phyloP scores from a whole-genome alignment of 1,140 invertebrate genomes.

The Oscheius sp. region DNA sequence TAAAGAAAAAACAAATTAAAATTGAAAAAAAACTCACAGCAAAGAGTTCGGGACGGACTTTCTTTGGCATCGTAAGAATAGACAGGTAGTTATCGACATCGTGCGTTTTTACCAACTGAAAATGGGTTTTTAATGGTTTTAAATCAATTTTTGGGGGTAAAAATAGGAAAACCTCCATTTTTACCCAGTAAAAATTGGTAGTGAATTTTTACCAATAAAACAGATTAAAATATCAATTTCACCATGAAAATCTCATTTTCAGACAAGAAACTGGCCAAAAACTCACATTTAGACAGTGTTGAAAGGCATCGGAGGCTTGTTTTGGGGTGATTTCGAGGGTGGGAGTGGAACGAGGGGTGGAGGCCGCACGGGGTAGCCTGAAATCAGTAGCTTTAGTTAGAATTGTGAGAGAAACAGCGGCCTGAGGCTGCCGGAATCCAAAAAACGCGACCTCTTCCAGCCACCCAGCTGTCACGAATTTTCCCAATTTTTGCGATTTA shows the following conservation, averaged over 20 bases:
- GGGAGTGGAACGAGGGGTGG: no score
- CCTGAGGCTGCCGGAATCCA: background rate
- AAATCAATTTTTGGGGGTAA: background rate
- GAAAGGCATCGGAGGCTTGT: slow-evolving; percentile 34
- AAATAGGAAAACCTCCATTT: background rate
- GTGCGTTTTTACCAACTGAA: slow-evolving; percentile 31
- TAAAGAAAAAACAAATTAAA: background rate
- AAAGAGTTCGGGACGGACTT: slow-evolving; percentile 30
- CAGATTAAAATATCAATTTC: no score
- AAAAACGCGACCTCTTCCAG: no score
- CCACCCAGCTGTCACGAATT: no score
- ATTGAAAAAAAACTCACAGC: slow-evolving; percentile 33
- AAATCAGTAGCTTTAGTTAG: slow-evolving; percentile 4
- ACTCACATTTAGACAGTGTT: slow-evolving; percentile 28
- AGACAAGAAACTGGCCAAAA: background rate
- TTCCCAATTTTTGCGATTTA: no score
- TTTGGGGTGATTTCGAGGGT: slow-evolving; percentile 28
- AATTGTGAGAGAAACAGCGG: slow-evolving; percentile 6
- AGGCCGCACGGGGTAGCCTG: no score
- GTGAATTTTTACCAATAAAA: no score
- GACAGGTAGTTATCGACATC: slow-evolving; percentile 38
- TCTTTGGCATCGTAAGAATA: slow-evolving; percentile 28
- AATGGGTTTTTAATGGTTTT: no score
- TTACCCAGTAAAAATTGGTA: no score
- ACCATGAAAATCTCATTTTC: background rate